Base-by-base conservation (phyloP, 1,140 invertebrate species). In the Choristoneura fumiferana region DNA sequence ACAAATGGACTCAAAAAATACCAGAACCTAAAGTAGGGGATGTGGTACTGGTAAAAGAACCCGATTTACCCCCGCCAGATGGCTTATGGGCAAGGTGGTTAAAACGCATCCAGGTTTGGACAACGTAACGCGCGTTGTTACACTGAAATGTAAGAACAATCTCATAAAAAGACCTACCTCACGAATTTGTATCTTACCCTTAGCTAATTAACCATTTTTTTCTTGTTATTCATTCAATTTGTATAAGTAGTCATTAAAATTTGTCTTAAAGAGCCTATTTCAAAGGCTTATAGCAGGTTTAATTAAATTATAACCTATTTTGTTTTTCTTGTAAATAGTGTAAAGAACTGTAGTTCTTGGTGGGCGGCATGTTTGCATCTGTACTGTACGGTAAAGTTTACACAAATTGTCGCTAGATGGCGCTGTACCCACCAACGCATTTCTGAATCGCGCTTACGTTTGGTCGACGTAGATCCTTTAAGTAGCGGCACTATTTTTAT, bases 21-120 rank as follows among this genome's bases (percentile, higher is more conserved):
- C 15, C 17, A 5, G n/a, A n/a, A n/a, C n/a, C n/a, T n/a, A n/a
- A n/a, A n/a, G n/a, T n/a, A n/a, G n/a, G n/a, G n/a, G n/a, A 8
- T 29, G 29, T 18, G 17, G 45, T 52, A 10, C 17, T 52, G 4
- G 45, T 52, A 8, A 52, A 52, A 13, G 53, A 54, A 14, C 13
- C 22, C 14, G 34, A 18, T 14, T 13, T 54, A 36, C 57, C 1
- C 57, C 57, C 4, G 14, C 40, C n/a, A 1, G 12, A 22, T 58
- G 57, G 57, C 40, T 58, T 12, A 35, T 29, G 15, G 57, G 57
- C 13, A 1, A 33, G 8, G 34, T 58, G 10, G 34, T 18, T 36
- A 33, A 45, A 0, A 45, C 29, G 17, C 57, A 58, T 14, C 40
- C 18, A 9, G 57, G 57, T 58, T 17, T 36, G 15, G 57, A n/a